These are phyloP conservation scores for Macquaria ambigua DNA, from an alignment of 2,113 vertebrate genomes.

Conservation along the genomic window DNA sequence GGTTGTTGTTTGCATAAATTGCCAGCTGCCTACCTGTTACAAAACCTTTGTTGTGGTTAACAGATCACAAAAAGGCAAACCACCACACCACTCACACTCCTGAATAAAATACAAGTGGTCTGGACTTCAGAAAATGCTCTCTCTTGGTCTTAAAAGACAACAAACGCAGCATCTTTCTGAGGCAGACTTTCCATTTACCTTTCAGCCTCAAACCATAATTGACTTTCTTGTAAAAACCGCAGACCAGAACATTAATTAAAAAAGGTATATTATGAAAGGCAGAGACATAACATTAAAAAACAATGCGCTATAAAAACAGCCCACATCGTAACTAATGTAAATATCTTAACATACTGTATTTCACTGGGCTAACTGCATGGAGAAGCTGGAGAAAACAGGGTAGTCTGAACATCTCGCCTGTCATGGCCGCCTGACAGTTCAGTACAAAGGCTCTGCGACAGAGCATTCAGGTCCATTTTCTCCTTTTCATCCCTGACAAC, in stretches of 20 bases:
- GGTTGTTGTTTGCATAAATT: slow-evolving; percentile 40
- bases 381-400: background rate
- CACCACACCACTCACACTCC: background rate
- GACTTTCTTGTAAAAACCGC: slow-evolving; percentile 10
- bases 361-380: background rate
- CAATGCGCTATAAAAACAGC: background rate
- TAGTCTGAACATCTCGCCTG: background rate
- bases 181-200: background rate
- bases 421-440: background rate
- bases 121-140: background rate
- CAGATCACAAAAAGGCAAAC: slow-evolving; percentile 32
- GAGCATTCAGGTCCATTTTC: slow-evolving; percentile 17
- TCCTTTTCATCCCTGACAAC: background rate
- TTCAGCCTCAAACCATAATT: slow-evolving; percentile 10
- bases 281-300: background rate
- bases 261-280: background rate
- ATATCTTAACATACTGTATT: background rate
- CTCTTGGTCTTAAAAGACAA: background rate
- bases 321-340: background rate
- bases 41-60: slow-evolving; percentile 20
- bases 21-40: background rate
- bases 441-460: background rate
- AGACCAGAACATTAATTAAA: slow-evolving; percentile 10
- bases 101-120: slow-evolving; percentile 4
- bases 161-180: background rate